A percentile compares a stretch with the other conserved stretches of the same genome.
Evolutionary conservation across 2,888 invertebrate species (phyloP).

Genomic region (Orchesella flavescens): DNA sequence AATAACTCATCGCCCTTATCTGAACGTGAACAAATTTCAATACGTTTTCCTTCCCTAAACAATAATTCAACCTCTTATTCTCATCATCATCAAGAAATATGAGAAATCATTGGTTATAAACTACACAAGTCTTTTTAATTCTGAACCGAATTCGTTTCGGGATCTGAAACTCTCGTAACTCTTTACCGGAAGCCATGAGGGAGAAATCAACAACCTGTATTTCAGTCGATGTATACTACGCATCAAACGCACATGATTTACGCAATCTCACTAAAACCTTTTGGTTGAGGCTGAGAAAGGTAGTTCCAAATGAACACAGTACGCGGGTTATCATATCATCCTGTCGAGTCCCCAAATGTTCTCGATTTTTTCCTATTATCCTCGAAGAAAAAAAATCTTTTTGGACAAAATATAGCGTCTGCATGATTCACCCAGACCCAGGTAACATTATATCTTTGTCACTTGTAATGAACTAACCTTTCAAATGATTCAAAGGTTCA

Average conservation of each 20-base stretch:
- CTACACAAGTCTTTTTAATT: no score
- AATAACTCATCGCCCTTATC: no score
- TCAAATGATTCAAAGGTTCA: conserved; percentile 27
- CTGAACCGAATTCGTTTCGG: conserved; percentile 1
- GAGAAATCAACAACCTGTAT: conserved; percentile 19
- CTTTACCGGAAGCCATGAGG: conserved; percentile 6
- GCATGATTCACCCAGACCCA: conserved; percentile 4
- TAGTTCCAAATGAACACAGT: conserved; percentile 33
- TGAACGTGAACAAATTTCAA: no score
- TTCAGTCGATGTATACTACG: conserved; percentile 23
- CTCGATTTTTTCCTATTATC: conserved; percentile 30
- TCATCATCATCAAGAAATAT: no score
- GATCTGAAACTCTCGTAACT: no score
- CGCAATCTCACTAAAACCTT: conserved; percentile 49
- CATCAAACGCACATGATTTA: conserved; percentile 58
- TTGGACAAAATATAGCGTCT: background rate
- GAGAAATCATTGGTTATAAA: conserved; percentile 59
- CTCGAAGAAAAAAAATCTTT: background rate
- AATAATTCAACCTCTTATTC: no score
- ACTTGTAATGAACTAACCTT: conserved; percentile 18
- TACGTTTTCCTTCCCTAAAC: no score
- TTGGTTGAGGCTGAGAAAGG: conserved; percentile 43
- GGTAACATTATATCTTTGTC: conserved; percentile 28
- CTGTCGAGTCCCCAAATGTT: conserved; percentile 46
- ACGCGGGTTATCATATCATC: conserved; percentile 44